These are phyloP conservation scores for Trochalopteron elliotii DNA, from an alignment of 2,113 vertebrate genomes.

Conservation along the genomic window DNA sequence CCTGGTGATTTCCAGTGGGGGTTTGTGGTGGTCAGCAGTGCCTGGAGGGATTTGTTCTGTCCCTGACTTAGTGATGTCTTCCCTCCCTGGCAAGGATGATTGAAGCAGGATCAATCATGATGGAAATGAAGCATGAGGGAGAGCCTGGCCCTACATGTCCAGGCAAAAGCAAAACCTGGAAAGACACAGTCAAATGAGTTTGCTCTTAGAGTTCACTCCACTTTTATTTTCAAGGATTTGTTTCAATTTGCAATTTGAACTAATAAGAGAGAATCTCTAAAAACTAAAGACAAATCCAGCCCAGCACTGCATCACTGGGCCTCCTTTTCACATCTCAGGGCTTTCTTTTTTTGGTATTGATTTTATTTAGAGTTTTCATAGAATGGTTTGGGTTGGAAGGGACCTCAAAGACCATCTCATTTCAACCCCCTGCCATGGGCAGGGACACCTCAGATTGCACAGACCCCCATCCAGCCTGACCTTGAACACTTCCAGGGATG, in stretches of 20 bases:
- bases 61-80: background rate
- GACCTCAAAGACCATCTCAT: accelerated
- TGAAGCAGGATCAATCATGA: no score
- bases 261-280: background rate
- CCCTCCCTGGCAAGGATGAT: background rate
- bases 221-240: background rate
- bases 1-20: accelerated
- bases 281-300: background rate
- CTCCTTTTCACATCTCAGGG: background rate
- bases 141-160: accelerated
- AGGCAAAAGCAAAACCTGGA: background rate
- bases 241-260: background rate
- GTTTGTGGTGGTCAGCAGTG: background rate
- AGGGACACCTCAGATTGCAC: background rate
- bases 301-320: background rate
- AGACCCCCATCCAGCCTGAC: background rate
- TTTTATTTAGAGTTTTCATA: background rate
- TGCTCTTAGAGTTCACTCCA: background rate
- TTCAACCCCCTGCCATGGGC: background rate
- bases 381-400: background rate
- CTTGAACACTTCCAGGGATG: background rate
- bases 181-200: background rate
- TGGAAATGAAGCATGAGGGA: no score
- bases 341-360: background rate
- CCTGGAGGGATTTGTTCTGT: background rate